Base-by-base conservation (phyloP, 2,113 vertebrate genomes). In the Sturnira hondurensis region DNA sequence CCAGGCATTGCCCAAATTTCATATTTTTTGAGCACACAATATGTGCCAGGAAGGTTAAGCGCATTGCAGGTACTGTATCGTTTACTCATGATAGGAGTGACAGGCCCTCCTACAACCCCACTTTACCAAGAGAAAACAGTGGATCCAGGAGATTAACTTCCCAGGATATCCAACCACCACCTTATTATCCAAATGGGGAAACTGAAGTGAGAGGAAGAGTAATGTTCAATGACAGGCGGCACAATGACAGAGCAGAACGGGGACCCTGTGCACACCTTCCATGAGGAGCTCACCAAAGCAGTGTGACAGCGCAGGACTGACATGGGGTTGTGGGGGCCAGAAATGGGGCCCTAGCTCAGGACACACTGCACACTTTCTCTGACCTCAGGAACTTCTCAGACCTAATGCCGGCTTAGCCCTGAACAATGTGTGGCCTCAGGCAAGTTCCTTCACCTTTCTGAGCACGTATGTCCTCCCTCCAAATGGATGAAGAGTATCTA, bases 371-470 rank as follows among this genome's bases (percentile, higher is more conserved):
- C n/a, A 52, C 36, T 7, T n/a, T 26, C 41, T 68, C 67, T 68
- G 12, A 36, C 86, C 61, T 45, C 16, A 20, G 84, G 83, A 20
- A 28, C 5, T 9, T 67, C 63, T 87, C 26, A 14, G 5, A 90
- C 52, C 67, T 33, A 28, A 3, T 67, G 71, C 31, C 71, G 61
- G 70, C 50, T 61, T 26, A 52, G 19, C 45, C 31, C 58, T 38
- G 6, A 93, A 74, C 38, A 22, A 68, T 76, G 56, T 45, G 90
- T 85, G 77, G 68, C 65, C 24, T 50, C 61, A 65, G 61, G 61
- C 88, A 70, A 56, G 68, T 78, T 68, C 54, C 31, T 78, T 82
- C 74, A 65, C 61, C 61, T 93, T 90, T 50, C 77, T 61, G 45
- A 54, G 50, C 58, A 47, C n/a, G 38, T 8, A 11, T 8, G 31